phyloP scores from a whole-genome alignment of 2,113 vertebrate genomes.

The Argyrosomus japonicus region DNA sequence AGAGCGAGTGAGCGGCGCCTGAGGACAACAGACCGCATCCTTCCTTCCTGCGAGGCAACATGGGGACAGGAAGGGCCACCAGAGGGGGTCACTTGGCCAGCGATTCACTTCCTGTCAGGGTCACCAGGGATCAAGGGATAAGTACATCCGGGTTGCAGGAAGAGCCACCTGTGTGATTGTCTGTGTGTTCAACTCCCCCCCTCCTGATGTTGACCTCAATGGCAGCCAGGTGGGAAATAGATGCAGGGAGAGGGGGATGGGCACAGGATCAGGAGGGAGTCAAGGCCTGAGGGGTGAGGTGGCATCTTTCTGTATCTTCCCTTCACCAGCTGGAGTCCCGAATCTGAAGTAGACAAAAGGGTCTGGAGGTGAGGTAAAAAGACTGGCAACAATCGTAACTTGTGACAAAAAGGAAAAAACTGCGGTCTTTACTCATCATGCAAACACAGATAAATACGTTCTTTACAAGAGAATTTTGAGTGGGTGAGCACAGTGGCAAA shows the following conservation, averaged over 20 bases:
- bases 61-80: slow-evolving; percentile 82
- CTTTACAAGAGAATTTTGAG: background rate
- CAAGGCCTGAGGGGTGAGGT: slow-evolving; percentile 3
- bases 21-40: slow-evolving; percentile 89
- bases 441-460: slow-evolving; percentile 23
- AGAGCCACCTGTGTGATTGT: slow-evolving; percentile 76
- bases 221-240: slow-evolving; percentile 69
- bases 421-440: slow-evolving; percentile 6
- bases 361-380: slow-evolving; percentile 5
- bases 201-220: slow-evolving; percentile 53
- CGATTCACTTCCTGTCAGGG: slow-evolving; percentile 77
- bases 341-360: slow-evolving; percentile 9
- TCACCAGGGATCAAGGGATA: slow-evolving; percentile 78
- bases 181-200: slow-evolving; percentile 14
- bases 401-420: background rate
- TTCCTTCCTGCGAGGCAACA: slow-evolving; percentile 87
- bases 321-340: slow-evolving; percentile 7
- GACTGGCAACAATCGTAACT: slow-evolving; percentile 12
- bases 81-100: slow-evolving; percentile 81
- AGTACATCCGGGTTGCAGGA: slow-evolving; percentile 78
- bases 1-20: slow-evolving; percentile 75
- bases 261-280: background rate
- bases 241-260: slow-evolving; percentile 8
- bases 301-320: slow-evolving; percentile 23
- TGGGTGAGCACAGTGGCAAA: background rate